Base-by-base conservation (phyloP, 2,113 vertebrate genomes). In the Macquaria ambigua region DNA sequence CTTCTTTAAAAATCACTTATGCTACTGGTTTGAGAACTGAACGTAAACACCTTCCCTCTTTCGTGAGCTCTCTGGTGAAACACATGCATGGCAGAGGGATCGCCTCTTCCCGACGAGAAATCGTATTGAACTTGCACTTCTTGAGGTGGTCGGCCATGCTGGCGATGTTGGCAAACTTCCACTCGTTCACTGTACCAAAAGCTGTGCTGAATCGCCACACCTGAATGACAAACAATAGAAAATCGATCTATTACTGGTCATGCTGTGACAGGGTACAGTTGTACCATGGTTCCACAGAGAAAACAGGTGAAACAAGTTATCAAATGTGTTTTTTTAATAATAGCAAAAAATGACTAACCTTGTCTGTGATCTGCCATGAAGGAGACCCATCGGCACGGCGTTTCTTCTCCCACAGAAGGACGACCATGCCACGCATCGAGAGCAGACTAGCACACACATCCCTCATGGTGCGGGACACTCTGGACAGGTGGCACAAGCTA, bases 81-180 rank as follows among this genome's bases (percentile, higher is more conserved):
- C 98, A 99, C 98, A 99, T 99, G 89, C 98, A 99, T 0, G 98
- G 98, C 92, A 99, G 90, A 0, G 98, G 98, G 72, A 99, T 93
- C 0, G 98, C 98, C 85, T 99, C 98, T 79, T 99, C 97, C 41
- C 97, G 95, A 1, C 96, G 97, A 74, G 98, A 84, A 21, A 99
- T 94, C 0, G 95, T 95, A 81, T 99, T 99, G 92, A 97, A 99
- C 94, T 95, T 97, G 93, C 98, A 99, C 85, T 96, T 97, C 96
- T 99, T 99, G 94, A 99, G 94, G 94, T 99, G 98, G 93, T 99
- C 98, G 52, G 98, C 98, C 98, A 99, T 99, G 96, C 98, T 99
- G 86, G 97, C 90, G 74, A 99, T 97, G 95, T 99, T 97, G 72
- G 98, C 98, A 93, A 99, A 99, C 85, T 98, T 99, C 98, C 98